Percentiles rank a stretch among this genome's conserved stretches.
Conservation (phyloP, 2,113 vertebrate genomes). For the Gymnobelideus leadbeateri region DNA sequence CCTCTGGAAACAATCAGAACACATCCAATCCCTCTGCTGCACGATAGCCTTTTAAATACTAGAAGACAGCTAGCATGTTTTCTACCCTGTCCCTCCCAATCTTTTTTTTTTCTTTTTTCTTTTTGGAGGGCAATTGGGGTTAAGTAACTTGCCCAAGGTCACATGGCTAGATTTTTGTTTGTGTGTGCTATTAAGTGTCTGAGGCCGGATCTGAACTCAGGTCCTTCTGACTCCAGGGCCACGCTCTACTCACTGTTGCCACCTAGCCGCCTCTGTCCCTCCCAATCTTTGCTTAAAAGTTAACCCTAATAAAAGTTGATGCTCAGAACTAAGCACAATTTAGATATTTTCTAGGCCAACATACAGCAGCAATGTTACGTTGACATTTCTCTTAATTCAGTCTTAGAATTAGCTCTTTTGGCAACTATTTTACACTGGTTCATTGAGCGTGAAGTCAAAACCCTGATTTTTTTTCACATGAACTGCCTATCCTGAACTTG, state of each 20-base stretch:
- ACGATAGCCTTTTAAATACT: neutral
- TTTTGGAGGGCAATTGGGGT: too few species aligned
- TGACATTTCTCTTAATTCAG: neutral
- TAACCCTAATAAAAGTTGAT: neutral
- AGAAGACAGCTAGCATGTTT: neutral
- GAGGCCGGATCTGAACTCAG: too few species aligned
- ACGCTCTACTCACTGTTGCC: too few species aligned
- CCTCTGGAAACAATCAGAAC: neutral
- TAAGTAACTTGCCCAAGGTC: too few species aligned
- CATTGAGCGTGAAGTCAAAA: neutral
- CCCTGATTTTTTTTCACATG: neutral
- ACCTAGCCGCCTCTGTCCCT: too few species aligned
- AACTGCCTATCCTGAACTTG: neutral
- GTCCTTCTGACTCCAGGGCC: too few species aligned
- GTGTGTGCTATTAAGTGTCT: too few species aligned
- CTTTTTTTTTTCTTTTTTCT: too few species aligned
- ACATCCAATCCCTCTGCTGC: neutral
- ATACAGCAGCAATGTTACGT: neutral
- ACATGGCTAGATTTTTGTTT: too few species aligned
- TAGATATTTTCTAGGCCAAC: neutral
- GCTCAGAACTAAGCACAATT: neutral
- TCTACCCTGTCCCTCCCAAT: neutral
- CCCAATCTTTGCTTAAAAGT: neutral
- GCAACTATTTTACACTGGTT: neutral
- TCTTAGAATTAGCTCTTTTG: neutral